Evolutionary conservation across 1,140 invertebrate genomes (phyloP).

Genomic region (Polypedilum pembai): DNA sequence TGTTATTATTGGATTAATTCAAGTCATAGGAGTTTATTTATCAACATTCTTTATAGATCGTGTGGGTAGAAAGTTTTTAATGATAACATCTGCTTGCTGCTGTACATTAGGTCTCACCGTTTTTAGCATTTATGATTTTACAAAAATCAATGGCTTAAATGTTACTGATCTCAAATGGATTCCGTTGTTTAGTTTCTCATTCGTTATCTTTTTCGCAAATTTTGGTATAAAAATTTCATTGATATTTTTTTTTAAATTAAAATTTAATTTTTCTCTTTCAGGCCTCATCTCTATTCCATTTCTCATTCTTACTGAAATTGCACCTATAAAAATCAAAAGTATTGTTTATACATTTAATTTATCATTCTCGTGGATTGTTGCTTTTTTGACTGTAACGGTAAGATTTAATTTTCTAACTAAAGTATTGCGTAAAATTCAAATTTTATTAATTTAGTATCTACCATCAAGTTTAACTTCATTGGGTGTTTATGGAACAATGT

Average conservation of each 20-base stretch:
- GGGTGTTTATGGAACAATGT: constrained; percentile 29
- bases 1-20: constrained; percentile 64
- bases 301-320: constrained; percentile 38
- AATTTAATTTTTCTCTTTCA: neutral
- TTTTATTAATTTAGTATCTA: constrained; percentile 32
- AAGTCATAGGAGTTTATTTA: constrained; percentile 44
- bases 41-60: constrained; percentile 48
- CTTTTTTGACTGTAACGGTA: constrained; percentile 36
- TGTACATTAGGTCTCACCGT: neutral
- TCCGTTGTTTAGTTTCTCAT: constrained; percentile 38
- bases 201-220: constrained; percentile 38
- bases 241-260: too few species aligned
- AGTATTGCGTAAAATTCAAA: neutral
- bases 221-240: constrained; percentile 33
- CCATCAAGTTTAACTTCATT: constrained; percentile 33
- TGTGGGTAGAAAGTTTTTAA: constrained; percentile 43
- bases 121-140: constrained; percentile 25
- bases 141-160: constrained; percentile 29
- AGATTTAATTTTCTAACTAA: too few species aligned
- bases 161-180: constrained; percentile 36
- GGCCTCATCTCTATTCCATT: constrained; percentile 34
- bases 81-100: neutral
- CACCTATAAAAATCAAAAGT: constrained; percentile 39
- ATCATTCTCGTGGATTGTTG: constrained; percentile 36
- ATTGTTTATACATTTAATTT: constrained; percentile 36